A percentile compares a stretch with the other conserved stretches of the same genome.
These are phyloP conservation scores for Phortica variegata DNA, from an alignment of 1,140 invertebrate genomes.

Conservation along the genomic window DNA sequence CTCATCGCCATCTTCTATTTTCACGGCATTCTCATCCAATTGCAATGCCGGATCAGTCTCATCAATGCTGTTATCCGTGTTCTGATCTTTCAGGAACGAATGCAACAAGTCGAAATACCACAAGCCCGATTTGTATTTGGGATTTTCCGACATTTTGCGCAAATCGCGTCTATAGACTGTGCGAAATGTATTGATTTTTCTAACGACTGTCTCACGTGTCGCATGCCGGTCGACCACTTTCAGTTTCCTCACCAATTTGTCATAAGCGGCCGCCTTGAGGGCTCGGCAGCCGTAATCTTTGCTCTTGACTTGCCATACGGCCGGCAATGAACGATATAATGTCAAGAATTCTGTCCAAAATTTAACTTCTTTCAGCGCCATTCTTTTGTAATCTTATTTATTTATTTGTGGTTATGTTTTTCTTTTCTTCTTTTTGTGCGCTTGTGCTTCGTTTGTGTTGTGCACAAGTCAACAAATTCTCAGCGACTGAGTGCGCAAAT, in stretches of 20 bases:
- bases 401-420: too few species aligned
- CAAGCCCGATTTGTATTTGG: slow-evolving; percentile 29
- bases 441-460: too few species aligned
- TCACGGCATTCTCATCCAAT: too few species aligned
- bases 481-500: too few species aligned
- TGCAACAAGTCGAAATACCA: slow-evolving; percentile 48
- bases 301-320: slow-evolving; percentile 47
- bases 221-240: slow-evolving; percentile 43
- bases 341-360: slow-evolving; percentile 48
- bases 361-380: too few species aligned
- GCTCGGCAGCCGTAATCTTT: slow-evolving; percentile 36
- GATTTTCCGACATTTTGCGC: slow-evolving; percentile 16
- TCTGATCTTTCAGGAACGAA: slow-evolving; percentile 21
- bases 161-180: slow-evolving; percentile 45
- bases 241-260: slow-evolving; percentile 35
- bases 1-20: too few species aligned
- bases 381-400: too few species aligned
- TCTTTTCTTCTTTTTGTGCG: too few species aligned
- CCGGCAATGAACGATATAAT: slow-evolving; percentile 41
- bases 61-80: neutral
- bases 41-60: too few species aligned
- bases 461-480: too few species aligned
- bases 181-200: slow-evolving; percentile 52
- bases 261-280: slow-evolving; percentile 31
- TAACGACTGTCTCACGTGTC: slow-evolving; percentile 33